A percentile compares a stretch with the other conserved stretches of the same genome.
phyloP scores from a whole-genome alignment of 2,888 invertebrate genomes.

The Mythimna vitellina region DNA sequence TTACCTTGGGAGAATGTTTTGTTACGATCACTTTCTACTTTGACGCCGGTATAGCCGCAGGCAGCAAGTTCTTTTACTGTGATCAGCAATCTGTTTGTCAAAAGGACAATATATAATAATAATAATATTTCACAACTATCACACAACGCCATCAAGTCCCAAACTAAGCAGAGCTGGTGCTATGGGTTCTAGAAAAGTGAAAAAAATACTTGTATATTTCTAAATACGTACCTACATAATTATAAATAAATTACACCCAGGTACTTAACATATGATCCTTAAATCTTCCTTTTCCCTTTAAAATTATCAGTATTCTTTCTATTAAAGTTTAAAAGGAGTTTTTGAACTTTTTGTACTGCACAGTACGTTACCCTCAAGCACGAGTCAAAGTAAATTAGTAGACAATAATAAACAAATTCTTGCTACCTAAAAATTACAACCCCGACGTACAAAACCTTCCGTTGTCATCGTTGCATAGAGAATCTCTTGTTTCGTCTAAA shows the following conservation, averaged over 20 bases:
- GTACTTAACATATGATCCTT: background rate
- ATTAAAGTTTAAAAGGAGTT: background rate
- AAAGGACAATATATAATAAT: background rate
- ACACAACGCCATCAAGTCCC: too few relatives aligned
- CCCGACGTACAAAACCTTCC: background rate
- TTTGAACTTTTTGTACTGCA: background rate
- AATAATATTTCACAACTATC: too few relatives aligned
- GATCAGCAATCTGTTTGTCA: background rate
- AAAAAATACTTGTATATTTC: too few relatives aligned
- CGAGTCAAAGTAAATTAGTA: background rate
- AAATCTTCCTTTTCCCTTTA: background rate
- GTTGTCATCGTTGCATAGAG: slow-evolving; percentile 14
- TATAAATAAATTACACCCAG: too few relatives aligned
- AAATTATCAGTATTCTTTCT: too few relatives aligned
- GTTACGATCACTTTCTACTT: too few relatives aligned
- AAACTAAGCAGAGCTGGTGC: too few relatives aligned
- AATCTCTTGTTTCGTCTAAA: slow-evolving; percentile 10
- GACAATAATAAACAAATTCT: background rate
- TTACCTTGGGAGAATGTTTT: too few relatives aligned
- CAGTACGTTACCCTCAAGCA: background rate
- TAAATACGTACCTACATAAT: too few relatives aligned
- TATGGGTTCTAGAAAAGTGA: too few relatives aligned
- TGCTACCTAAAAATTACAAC: background rate
- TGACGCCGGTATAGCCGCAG: too few relatives aligned
- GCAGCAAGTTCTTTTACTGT: background rate